Base-by-base conservation (phyloP, 2,797 vertebrate species). In the Tarsius wallacei region DNA sequence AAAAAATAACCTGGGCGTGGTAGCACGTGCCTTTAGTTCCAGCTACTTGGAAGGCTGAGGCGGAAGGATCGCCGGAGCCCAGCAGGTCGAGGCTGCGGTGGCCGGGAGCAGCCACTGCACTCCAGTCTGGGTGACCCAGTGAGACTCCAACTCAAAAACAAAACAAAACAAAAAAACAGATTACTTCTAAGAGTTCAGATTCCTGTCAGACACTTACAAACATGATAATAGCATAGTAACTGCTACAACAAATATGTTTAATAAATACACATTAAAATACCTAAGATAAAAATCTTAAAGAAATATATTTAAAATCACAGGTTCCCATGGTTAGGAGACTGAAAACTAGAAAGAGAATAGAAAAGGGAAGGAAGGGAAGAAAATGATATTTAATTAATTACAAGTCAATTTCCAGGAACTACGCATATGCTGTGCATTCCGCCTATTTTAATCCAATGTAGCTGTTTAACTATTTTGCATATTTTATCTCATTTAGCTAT, bases 181-280 rank as follows among this genome's bases (percentile, higher is more conserved):
- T 73, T 86, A 87, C 4, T 88, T 81, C 42, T 51, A 63, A 87
- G n/a, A 96, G n/a, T 81, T 92, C 22, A 53, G 22, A 95, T 71
- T 82, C 16, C 61, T 64, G 7, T 21, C 1, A 93, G 31, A 68
- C 16, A 81, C 21, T 64, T 83, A 73, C 1, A 89, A 53, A 76
- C 8, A 36, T 16, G 15, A 83, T n/a, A 21, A 73, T 15, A 93
- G 16, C 26, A 78, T 55, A n/a, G 51, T 63, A 93, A 74, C 33
- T 26, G 7, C 12, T 3, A 47, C 11, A 77, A 9, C 31, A 94
- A 97, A 91, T 57, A 10, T 73, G 2, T 63, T 73, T 81, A 73
- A 49, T 6, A 90, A 83, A 28, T 81, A 53, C 71, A 0, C 8
- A 33, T 53, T 90, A 36, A 85, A 93, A 77, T 66, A 89, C 91